These are phyloP conservation scores for Typhlichthys subterraneus DNA, from an alignment of 2,797 vertebrate genomes.

Conservation along the genomic window DNA sequence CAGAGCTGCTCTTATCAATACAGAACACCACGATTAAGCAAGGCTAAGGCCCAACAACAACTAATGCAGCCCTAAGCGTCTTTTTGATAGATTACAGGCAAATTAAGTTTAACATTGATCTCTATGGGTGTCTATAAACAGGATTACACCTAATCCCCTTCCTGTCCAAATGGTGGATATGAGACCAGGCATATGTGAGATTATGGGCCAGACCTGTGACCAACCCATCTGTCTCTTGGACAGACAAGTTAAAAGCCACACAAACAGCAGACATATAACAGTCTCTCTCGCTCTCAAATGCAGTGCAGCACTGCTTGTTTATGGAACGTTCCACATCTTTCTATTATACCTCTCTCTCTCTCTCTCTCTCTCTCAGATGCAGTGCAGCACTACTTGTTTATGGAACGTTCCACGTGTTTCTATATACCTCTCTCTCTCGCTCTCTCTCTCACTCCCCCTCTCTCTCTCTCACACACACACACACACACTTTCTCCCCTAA, in stretches of 20 bases:
- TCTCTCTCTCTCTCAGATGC: not conserved
- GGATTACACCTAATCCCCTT: conserved; percentile 77
- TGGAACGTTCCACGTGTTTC: too few species aligned
- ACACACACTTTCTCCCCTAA: conserved; percentile 48
- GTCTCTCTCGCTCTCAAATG: too few species aligned
- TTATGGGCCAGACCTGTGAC: conserved; percentile 70
- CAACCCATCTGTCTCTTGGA: conserved; percentile 14
- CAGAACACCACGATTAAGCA: conserved; percentile 46
- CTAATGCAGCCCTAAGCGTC: conserved; percentile 72
- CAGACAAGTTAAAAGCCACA: not conserved
- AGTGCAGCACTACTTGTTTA: not conserved
- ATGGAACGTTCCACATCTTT: too few species aligned
- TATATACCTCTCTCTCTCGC: too few species aligned
- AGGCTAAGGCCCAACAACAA: conserved; percentile 37
- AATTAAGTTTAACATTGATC: conserved; percentile 77
- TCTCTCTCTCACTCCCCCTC: not conserved
- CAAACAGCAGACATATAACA: conserved; percentile 13
- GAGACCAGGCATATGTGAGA: conserved; percentile 67
- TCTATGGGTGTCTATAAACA: conserved; percentile 73
- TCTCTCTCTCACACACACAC: conserved; percentile 21
- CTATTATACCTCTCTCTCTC: not conserved
- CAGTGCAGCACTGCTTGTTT: too few species aligned
- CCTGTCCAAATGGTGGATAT: conserved; percentile 63
- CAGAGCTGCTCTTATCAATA: conserved; percentile 37
- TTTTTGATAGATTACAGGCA: conserved; percentile 73